Evolutionary conservation across 2,888 invertebrate genomes (phyloP), one percentile per base, ranked within the genome.

Genomic region (Pyrrhia umbra): DNA sequence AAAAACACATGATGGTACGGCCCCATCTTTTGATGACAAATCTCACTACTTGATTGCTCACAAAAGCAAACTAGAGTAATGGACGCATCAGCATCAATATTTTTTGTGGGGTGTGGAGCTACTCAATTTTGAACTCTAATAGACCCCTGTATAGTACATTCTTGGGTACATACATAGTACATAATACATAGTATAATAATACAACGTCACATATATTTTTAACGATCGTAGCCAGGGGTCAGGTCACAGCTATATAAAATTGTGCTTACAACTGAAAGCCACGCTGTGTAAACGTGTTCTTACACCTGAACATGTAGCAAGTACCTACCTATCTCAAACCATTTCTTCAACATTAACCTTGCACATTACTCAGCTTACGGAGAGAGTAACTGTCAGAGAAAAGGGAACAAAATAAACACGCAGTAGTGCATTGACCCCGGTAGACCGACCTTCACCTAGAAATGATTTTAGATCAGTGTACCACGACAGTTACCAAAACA

Each of bases 381-480:
- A 2, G 1, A 13, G 42, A 52, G 55, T 66, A 39, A 66, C 60
- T 70, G 6, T 39, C 27, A 10, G 10, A 34, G 59, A 8, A 55
- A 55, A 30, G 13, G 6, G 37, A 67, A 46, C 43, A 8, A 39
- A 43, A 45, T 15, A 15, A 9, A 43, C 18, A 43, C 54, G 25
- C 45, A 10, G 15, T 2, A 62, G 73, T 62, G 6, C 58, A 43
- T 43, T 72, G 45, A 58, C 42, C 57, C 37, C 16, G 42, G 23
- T 13, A 18, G 13, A 34, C 10, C 23, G 59, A 75, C 77, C 77
- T 75, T 77, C 59, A 77, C 77, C 75, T 75, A 77, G 77, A 68
- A 23, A 30, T 49, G 39, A 18, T 72, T 62, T 57, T 63, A 68
- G 71, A 73, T 54, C 68, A 66, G 37, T 60, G 55, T 55, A 70